Conservation (phyloP, 53 echinoderm and acorn worm species). For the Henricia sp. region DNA sequence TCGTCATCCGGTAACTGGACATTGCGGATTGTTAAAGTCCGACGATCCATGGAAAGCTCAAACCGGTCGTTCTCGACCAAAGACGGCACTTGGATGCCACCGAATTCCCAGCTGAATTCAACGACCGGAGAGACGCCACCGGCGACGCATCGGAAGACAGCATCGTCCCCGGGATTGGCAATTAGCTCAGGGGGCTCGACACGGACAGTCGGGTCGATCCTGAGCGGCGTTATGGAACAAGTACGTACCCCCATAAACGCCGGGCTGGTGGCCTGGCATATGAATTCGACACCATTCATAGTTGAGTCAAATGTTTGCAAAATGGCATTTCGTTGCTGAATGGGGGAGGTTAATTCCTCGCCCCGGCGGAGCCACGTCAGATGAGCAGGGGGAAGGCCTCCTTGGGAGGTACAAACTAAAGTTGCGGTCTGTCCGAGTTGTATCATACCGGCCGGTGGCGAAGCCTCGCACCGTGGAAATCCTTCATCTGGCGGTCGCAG, state of each 20-base stretch:
- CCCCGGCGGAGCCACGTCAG: conserved; percentile 60
- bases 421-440: conserved; percentile 37
- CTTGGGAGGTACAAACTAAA: conserved; percentile 71
- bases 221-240: conserved; percentile 60
- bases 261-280: conserved; percentile 49
- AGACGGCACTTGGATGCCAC: conserved; percentile 27
- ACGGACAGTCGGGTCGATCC: conserved; percentile 62
- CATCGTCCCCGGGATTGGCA: conserved; percentile 43
- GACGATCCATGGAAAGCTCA: conserved; percentile 41
- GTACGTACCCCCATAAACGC: conserved; percentile 48
- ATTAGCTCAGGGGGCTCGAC: conserved; percentile 55
- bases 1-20: conserved; percentile 55
- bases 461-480: conserved; percentile 61
- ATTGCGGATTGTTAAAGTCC: conserved; percentile 59
- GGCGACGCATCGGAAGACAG: conserved; percentile 57
- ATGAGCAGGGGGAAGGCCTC: conserved; percentile 69
- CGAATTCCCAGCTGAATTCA: conserved; percentile 58
- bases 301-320: conserved; percentile 39
- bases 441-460: conserved; percentile 36
- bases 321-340: conserved; percentile 27
- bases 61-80: conserved; percentile 38
- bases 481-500: conserved; percentile 54
- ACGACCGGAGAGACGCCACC: conserved; percentile 58
- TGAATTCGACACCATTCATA: conserved; percentile 67
- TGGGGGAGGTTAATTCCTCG: conserved; percentile 14